Base-by-base conservation (phyloP, 2,113 vertebrate species). In the Pomatorhinus ruficollis region DNA sequence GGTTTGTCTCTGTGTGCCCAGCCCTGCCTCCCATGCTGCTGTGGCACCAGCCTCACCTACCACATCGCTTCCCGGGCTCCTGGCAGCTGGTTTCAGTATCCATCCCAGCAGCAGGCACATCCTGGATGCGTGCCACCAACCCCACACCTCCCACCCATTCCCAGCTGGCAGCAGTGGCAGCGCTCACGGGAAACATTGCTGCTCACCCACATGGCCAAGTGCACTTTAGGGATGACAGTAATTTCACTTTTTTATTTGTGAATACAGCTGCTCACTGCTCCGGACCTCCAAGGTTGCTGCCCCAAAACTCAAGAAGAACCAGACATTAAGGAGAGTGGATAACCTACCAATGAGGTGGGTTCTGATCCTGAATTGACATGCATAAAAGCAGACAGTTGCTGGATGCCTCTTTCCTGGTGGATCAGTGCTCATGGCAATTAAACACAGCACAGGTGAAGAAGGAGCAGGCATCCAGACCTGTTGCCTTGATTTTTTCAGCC, bases 101-200 rank as follows among this genome's bases (percentile, higher is more conserved):
- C 60, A 71, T 5, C 25, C 59, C 50, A 50, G 76, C 27, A 66
- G 35, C 5, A 2, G 9, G 78, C 31, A 60, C 37, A 10, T 6
- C 49, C 49, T n/a, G 40, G 28, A 52, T 50, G 3, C 6, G n/a
- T 6, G 14, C 19, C 79, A 59, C 59, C 53, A 71, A 6, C 52
- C 30, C 54, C 35, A 33, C 1, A 4, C n/a, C 40, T 77, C 28
- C 39, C 35, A 52, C 21, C 31, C 28, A 2, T 28, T 64, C 50
- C 81, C n/a, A 68, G 44, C 60, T 42, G 65, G n/a, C 45, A 68
- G 59, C 44, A 56, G 52, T 5, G 39, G 6, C 33, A 74, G 65
- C 22, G 22, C 40, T 69, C 0, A 0, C 7, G 11, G 42, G 52
- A 68, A 35, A 40, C 4, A 6, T 24, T n/a, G n/a, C 37, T 6